Evolutionary conservation across 1,140 invertebrate species (phyloP).

Genomic region (Drosophila baimaii): DNA sequence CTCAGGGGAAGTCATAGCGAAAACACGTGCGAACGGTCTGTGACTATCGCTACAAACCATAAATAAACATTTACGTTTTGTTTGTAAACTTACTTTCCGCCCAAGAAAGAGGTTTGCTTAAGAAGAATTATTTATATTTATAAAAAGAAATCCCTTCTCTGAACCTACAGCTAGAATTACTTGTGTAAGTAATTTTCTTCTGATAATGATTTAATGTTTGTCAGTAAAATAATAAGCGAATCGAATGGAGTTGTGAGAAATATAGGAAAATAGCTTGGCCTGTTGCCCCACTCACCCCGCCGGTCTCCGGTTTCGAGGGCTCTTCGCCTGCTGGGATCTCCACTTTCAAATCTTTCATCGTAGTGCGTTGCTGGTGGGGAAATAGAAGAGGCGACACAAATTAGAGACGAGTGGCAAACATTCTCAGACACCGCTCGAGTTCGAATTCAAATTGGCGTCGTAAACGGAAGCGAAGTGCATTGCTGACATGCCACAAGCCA

Average conservation of each 20-base stretch:
- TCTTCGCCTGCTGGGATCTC: conserved; percentile 22
- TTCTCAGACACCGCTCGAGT: conserved; percentile 38
- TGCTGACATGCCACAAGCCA: conserved; percentile 86
- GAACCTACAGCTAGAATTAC: not conserved
- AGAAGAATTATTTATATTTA: no score
- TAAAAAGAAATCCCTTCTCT: not conserved
- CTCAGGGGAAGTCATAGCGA: not conserved
- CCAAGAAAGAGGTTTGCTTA: not conserved
- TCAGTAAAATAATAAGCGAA: not conserved
- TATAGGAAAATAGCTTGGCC: no score
- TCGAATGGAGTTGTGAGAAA: not conserved
- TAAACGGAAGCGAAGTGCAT: conserved; percentile 87
- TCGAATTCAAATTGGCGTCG: conserved; percentile 33
- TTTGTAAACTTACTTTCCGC: not conserved
- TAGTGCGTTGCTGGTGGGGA: conserved; percentile 21
- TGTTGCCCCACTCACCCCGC: conserved; percentile 33
- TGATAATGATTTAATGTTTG: not conserved
- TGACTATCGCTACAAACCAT: no score
- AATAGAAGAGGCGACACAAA: conserved; percentile 10
- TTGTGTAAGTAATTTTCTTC: not conserved
- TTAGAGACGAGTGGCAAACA: conserved; percentile 1
- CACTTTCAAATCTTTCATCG: conserved; percentile 50
- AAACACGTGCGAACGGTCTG: no score
- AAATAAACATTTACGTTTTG: not conserved
- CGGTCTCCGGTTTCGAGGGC: conserved; percentile 22